Base-by-base conservation (phyloP, 2,888 invertebrate species). In the Acleris holmiana region DNA sequence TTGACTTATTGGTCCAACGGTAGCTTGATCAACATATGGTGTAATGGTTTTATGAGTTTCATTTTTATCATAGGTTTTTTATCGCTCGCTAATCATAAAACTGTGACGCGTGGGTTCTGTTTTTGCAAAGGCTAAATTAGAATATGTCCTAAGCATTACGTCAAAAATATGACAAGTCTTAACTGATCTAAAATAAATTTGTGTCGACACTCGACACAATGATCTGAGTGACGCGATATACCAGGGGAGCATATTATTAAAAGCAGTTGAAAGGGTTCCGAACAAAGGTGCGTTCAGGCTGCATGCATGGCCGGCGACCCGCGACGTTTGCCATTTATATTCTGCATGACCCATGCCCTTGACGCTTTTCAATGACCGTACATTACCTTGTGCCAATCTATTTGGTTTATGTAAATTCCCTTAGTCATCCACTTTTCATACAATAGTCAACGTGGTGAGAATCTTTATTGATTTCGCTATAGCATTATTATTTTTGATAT, bases 1-100 rank as follows among this genome's bases (percentile, higher is more conserved):
- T 88, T 88, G 89, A 89, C 84, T 85, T 86, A 87, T 86, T 83
- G 80, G 74, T 77, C 75, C 73, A 69, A 74, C 74, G 68, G 70
- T 71, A 71, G 64, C 68, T 67, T 35, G 35, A 60, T 68, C 44
- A 71, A 66, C 72, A 76, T 72, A 66, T 72, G 74, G 67, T 50
- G 18, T 40, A 40, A 58, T 35, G 21, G 25, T 62, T 56, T 62
- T 57, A 50, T 35, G 35, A 35, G 13, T 57, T 62, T 50, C 7
- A 4, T 46, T 46, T 25, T 23, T 54, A 47, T 47, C 47, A 41
- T 61, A 61, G 61, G 55, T 62, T 49, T 56, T 56, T 56, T 62
- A 56, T 29, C 41, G 15, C 2, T 41, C 15, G 41, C 41, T 41
- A 41, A 25, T 4, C 17, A 10, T 13, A 17, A 25, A 10, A 8